Base-by-base conservation (phyloP, 2,113 vertebrate genomes). In the Nipponia nippon region DNA sequence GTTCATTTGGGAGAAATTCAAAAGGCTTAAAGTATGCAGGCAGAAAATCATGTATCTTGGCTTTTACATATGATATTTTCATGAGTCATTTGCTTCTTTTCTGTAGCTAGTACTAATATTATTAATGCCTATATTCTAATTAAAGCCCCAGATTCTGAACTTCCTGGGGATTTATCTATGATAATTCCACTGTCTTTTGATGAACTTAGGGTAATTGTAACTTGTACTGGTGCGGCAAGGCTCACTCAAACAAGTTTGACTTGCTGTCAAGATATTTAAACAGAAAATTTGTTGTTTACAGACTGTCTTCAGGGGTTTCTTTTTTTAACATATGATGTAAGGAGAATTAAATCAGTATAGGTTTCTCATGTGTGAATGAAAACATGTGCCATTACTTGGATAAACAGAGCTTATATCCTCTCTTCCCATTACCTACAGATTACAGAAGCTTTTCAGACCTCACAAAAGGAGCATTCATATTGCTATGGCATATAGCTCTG, bases 181-280 rank as follows among this genome's bases (percentile, higher is more conserved):
- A 7, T 18, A 40, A 61, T 52, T 56, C 23, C 16, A 6, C 21
- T 42, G 16, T 11, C 23, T 81, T 53, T 63, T 27, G n/a, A 76
- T 46, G 78, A 63, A 23, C 1, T 72, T 38, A 5, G 14, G 25
- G 52, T 55, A 59, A 47, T 2, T 66, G 5, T 36, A 16, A 23
- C 11, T 79, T 80, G 9, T 32, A 19, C 0, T 0, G 0, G 10
- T 38, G 69, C 1, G 9, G 22, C 42, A 61, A 59, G n/a, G 7
- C 47, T 85, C 23, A 13, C n/a, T 58, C 11, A 9, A 14, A 69
- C 7, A 40, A 22, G 46, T 76, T 59, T 42, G 38, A 55, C 7
- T 88, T 61, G 8, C 17, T 52, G 26, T 67, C 32, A 30, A 52
- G 46, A 4, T 53, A 27, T 9, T 84, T 40, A 55, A 61, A 30